Conservation (phyloP, 2,888 invertebrate genomes). For the Spicauda simplicius region DNA sequence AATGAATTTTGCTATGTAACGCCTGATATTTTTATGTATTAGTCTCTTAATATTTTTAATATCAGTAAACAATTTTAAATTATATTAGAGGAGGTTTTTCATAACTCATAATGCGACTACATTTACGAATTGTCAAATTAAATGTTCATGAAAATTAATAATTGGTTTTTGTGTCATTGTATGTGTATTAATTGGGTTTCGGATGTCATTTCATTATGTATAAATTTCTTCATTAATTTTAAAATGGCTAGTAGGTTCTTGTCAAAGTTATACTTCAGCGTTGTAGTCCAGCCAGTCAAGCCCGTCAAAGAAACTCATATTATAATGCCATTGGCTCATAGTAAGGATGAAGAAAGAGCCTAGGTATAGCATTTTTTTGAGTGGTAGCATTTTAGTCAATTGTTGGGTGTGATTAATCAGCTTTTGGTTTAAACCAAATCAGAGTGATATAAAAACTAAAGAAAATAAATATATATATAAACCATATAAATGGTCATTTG, state of each 20-base stretch:
- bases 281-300: no score
- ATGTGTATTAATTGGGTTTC: slow-evolving; percentile 1
- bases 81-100: neutral
- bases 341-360: no score
- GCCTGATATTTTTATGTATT: slow-evolving; percentile 1
- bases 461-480: no score
- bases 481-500: no score
- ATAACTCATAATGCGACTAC: neutral
- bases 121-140: neutral
- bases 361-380: no score
- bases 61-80: neutral
- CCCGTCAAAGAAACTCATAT: no score
- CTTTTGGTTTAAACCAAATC: no score
- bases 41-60: neutral
- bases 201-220: slow-evolving; percentile 1
- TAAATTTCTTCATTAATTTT: neutral
- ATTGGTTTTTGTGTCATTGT: neutral
- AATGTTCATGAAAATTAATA: neutral
- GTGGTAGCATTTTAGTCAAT: no score
- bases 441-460: no score
- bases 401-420: no score
- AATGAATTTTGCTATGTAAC: slow-evolving; percentile 2
- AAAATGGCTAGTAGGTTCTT: neutral
- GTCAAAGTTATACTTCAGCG: no score
- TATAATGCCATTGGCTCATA: no score